A percentile compares a stretch with the other conserved stretches of the same genome.
Conservation (phyloP, 2,797 vertebrate species). For the Karalla daura region DNA sequence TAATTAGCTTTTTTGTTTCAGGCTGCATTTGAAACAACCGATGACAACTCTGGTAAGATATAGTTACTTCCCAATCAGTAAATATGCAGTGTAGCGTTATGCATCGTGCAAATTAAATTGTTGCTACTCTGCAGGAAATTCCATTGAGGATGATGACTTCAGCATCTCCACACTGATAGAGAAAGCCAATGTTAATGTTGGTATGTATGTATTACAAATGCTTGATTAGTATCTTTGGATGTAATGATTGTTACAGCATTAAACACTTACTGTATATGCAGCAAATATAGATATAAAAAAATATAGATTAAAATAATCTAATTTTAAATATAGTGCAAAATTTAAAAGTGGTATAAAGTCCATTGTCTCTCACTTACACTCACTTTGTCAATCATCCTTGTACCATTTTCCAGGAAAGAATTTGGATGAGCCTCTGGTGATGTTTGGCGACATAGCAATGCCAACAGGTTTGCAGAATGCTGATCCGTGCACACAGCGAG, state of each 20-base stretch:
- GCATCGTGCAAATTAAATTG: not conserved
- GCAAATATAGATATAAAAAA: too few relatives aligned
- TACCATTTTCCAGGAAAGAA: constrained; percentile 67
- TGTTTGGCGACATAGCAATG: constrained; percentile 77
- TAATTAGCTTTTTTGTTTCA: constrained; percentile 16
- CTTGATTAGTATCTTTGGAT: not conserved
- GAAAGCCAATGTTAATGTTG: constrained; percentile 73
- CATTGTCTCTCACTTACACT: too few relatives aligned
- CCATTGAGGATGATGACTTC: constrained; percentile 55
- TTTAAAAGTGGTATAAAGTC: too few relatives aligned
- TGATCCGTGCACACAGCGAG: constrained; percentile 45
- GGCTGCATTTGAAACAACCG: constrained; percentile 21
- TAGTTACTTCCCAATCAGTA: not conserved
- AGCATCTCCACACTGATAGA: constrained; percentile 71
- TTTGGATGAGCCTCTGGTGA: constrained; percentile 56
- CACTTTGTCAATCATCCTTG: too few relatives aligned
- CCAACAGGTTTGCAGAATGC: too few relatives aligned
- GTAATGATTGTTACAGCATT: not conserved
- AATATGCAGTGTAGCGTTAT: not conserved
- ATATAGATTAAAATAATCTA: too few relatives aligned
- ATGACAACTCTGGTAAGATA: constrained; percentile 52
- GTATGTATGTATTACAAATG: constrained; percentile 52
- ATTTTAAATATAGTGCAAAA: too few relatives aligned
- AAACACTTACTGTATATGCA: too few relatives aligned
- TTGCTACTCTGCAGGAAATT: constrained; percentile 57